Conservation (phyloP, 2,113 vertebrate species). For the Lota lota region DNA sequence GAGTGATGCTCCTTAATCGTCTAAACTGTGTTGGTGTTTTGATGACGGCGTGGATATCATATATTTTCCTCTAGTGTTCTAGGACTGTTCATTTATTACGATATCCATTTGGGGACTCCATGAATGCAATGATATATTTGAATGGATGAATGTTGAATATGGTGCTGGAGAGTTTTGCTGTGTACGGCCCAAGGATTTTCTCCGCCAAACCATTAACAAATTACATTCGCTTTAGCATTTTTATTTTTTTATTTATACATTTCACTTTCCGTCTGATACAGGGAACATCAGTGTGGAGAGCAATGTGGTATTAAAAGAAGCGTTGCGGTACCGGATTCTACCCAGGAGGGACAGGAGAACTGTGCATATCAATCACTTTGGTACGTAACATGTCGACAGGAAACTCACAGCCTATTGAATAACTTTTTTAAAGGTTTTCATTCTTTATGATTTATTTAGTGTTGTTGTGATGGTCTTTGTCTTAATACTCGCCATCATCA, state of each 20-base stretch:
- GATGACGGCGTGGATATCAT: no score
- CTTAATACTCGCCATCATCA: neutral
- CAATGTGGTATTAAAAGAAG: conserved; percentile 44
- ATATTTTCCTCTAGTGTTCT: no score
- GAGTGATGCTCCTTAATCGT: no score
- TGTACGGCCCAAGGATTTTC: no score
- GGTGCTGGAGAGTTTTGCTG: no score
- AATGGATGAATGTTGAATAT: no score
- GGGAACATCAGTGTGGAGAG: conserved; percentile 41
- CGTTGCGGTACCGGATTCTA: conserved; percentile 41
- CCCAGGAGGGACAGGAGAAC: conserved; percentile 58
- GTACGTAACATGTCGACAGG: conserved; percentile 33
- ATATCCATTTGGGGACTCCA: no score
- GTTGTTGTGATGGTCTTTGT: neutral
- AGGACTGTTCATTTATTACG: no score
- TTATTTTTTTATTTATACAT: neutral
- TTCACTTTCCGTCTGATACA: conserved; percentile 18
- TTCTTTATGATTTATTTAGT: neutral
- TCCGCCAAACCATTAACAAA: no score
- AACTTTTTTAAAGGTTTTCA: neutral
- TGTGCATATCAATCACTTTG: conserved; percentile 57
- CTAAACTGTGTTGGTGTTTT: no score
- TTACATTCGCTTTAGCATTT: neutral
- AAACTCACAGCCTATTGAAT: neutral
- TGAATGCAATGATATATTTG: no score